phyloP scores from a whole-genome alignment of 1,140 invertebrate genomes.

The Chrysomallon squamiferum region DNA sequence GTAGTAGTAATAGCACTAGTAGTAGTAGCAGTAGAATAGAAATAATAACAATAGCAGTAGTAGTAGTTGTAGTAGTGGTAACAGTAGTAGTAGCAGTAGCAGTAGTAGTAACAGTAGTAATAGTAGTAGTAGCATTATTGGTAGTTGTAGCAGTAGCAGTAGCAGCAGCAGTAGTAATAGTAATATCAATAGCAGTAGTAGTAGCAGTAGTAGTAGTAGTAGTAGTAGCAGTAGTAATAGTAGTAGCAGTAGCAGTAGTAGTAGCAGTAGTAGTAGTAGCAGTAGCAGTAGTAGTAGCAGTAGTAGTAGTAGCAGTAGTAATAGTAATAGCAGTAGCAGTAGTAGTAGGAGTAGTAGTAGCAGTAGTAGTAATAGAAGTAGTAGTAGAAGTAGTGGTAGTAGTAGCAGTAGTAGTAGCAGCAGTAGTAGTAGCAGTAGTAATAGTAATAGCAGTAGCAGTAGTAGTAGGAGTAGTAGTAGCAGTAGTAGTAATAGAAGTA shows the following conservation, averaged over 20 bases:
- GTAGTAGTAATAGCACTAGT: no score
- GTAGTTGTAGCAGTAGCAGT: no score
- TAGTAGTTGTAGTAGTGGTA: no score
- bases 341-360: not conserved
- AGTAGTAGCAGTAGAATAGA: no score
- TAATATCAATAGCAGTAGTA: not conserved
- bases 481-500: not conserved
- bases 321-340: no score
- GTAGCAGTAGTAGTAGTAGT: not conserved
- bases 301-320: not conserved
- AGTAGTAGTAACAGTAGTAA: no score
- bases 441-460: not conserved
- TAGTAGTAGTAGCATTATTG: no score
- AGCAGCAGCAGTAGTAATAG: no score
- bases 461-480: not conserved
- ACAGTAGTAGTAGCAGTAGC: no score
- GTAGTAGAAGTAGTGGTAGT: not conserved
- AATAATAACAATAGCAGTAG: no score
- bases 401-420: not conserved
- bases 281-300: not conserved
- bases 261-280: not conserved
- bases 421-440: not conserved
- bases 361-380: not conserved
- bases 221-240: not conserved
- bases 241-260: not conserved